Evolutionary conservation across 2,113 vertebrate species (phyloP), one percentile per base, ranked within the genome.

Genomic region (Chitala chitala): DNA sequence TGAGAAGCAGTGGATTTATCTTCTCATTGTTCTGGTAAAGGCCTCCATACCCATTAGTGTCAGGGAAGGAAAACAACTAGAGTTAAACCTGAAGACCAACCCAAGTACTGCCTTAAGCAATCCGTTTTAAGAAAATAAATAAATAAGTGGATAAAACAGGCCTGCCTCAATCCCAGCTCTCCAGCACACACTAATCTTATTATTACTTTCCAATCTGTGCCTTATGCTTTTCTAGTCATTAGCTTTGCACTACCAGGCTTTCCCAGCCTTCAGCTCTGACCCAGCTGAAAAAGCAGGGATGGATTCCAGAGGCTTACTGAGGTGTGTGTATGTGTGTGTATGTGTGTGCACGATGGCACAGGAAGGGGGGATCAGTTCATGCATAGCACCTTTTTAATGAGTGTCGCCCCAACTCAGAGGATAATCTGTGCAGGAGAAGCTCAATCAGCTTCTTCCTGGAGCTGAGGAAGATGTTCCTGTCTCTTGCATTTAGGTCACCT

Each of bases 181-280:
- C 66, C 40, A 71, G 31, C 76, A 79, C 53, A 42, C 44, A 33
- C 72, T 85, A 82, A 82, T 85, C 73, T 71, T 78, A 84, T 84
- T 83, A 82, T 80, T 82, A 77, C 70, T 40, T 48, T 70, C 59
- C 29, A 58, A 12, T 3, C 61, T 81, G 55, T 56, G 54, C 78
- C 77, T 81, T 73, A 59, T 75, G 75, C 79, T 81, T 78, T 73
- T 59, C 71, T 38, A 66, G 42, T 83, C 79, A 81, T 81, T 78
- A 84, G 81, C 69, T 76, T 59, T n/a, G 42, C 74, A 79, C 64
- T 50, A 15, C 71, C 53, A 20, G 76, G 75, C 83, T 82, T 72
- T 86, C 81, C 69, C 72, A 63, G 78, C 77, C 79, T 59, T 50
- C 53, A 66, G 58, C 7, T 50, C 72, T 31, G 36, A 53, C 44